phyloP scores from a whole-genome alignment of 2,797 vertebrate genomes.

The Syndactyla subalaris region DNA sequence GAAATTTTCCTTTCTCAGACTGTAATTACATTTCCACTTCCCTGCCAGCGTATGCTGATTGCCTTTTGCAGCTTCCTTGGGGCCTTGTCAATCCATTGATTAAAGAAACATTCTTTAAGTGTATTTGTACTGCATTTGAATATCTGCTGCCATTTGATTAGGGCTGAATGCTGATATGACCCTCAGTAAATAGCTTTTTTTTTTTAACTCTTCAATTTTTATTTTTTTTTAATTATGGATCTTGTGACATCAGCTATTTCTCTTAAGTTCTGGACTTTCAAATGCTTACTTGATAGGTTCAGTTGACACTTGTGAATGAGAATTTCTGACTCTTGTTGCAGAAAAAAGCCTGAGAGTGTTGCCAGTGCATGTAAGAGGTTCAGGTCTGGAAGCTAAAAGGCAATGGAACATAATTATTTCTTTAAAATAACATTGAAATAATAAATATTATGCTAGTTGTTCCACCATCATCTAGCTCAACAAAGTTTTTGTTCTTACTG shows the following conservation, averaged over 20 bases:
- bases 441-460: neutral
- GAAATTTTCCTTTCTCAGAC: neutral
- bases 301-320: neutral
- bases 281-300: neutral
- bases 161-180: neutral
- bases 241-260: neutral
- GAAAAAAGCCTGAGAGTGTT: neutral
- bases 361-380: neutral
- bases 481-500: neutral
- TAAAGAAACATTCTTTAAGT: slow-evolving; percentile 45
- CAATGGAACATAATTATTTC: neutral
- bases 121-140: slow-evolving; percentile 27
- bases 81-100: slow-evolving; percentile 54
- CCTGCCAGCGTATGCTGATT: slow-evolving; percentile 49
- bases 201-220: neutral
- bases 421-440: neutral
- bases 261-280: neutral
- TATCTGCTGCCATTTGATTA: slow-evolving; percentile 21
- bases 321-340: neutral
- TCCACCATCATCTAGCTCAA: neutral
- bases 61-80: slow-evolving; percentile 36
- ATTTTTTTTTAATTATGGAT: neutral
- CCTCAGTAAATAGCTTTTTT: neutral
- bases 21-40: slow-evolving; percentile 40
- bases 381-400: neutral